Base-by-base conservation (phyloP, 2,797 vertebrate genomes). In the Phrynocephalus guinanensis region DNA sequence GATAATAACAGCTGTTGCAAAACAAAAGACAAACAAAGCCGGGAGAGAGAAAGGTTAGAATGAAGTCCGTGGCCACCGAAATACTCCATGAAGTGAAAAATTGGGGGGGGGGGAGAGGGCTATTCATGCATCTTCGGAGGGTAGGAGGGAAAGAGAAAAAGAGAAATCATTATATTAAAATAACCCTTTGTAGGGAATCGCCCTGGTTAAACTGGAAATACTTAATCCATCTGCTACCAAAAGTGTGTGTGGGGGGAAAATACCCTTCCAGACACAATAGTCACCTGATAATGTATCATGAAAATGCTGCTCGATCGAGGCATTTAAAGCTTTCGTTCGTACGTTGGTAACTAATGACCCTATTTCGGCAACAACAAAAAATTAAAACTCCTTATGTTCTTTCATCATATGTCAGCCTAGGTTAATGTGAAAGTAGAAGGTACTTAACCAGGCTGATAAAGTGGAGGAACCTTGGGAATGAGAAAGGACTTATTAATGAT, bases 1-100 rank as follows among this genome's bases (percentile, higher is more conserved):
- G 97, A 98, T 98, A 98, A 98, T 98, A 99, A 99, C 99, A 99
- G 99, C 99, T 99, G 99, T 99, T 99, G 97, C 97, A 96, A 98
- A 98, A 99, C 98, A 99, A 98, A 98, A 98, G 97, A 96, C 97
- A 98, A 98, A 98, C 98, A 98, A 99, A 98, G 97, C 95, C 60
- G 60, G 95, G 97, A 96, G 96, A 93, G 96, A 96, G 96, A 96
- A 98, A 98, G 99, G 99, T 98, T 99, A 99, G 98, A 97, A 98
- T 97, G 96, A 97, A 98, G 98, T 98, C 98, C 96, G 91, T 97
- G 96, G 96, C 15, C 96, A 95, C 96, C 95, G 97, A 98, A 98
- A 97, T 95, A 97, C 96, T 97, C 96, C 95, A 90, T 96, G 96
- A 97, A 97, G 97, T 96, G 96, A 97, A 96, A 93, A 95, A 96